Base-by-base conservation (phyloP, 2,797 vertebrate genomes). In the Pterois miles region DNA sequence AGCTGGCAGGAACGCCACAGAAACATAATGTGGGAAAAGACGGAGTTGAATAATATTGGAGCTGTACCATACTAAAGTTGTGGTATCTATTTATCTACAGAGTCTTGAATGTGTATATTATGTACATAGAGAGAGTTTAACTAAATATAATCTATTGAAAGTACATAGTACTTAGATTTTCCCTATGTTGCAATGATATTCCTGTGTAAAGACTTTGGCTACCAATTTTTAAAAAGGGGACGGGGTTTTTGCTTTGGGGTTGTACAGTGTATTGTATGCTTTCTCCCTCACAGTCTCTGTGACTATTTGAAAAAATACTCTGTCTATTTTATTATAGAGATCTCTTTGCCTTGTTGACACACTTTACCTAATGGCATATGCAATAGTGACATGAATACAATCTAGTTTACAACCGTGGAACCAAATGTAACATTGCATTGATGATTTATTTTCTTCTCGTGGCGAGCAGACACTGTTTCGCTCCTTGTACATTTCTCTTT, bases 401-500 rank as follows among this genome's bases (percentile, higher is more conserved):
- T 93, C 95, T 97, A 97, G 97, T 98, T 99, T 98, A 98, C 97
- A 97, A 96, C 96, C 94, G 93, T 94, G 95, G 96, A 99, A 98
- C 97, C 97, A 98, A 98, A 98, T 96, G 95, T 96, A 95, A 96
- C 94, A 82, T 84, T 88, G 81, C 88, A 81, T 93, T 69, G 93
- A 95, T 95, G 23, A 94, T 85, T 75, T 89, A 89, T 95, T 96
- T 82, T 53, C 14, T 80, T 68, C 63, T 23, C 29, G 68, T 85
- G 82, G 73, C 6, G 38, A 87, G 81, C 57, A 76, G 94, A 95
- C 93, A 88, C 93, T 75, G 94, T 94, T 95, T 95, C 91, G 93
- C 94, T 96, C 94, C 93, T 95, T 97, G 95, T 97, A 96, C 91
- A 95, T 94, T 93, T 92, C 84, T 90, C 83, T 86, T 72, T 96